Conservation (phyloP, 2,113 vertebrate genomes). For the Steatornis caripensis region DNA sequence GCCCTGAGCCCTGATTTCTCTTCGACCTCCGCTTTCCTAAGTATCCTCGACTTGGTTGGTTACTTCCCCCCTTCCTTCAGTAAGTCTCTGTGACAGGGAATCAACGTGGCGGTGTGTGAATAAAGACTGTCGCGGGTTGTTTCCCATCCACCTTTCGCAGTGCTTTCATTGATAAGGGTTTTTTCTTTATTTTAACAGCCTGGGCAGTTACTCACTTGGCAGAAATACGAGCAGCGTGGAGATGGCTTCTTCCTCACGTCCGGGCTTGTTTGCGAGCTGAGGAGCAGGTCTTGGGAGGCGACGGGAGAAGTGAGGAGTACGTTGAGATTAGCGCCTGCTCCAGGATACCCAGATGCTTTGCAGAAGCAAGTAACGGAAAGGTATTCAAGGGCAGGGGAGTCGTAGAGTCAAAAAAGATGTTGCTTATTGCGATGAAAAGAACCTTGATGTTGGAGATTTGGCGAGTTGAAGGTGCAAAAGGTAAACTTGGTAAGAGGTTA, state of each 20-base stretch:
- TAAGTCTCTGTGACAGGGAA: not conserved
- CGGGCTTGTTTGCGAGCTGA: not conserved
- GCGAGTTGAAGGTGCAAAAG: not conserved
- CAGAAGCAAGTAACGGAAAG: not conserved
- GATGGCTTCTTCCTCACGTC: not conserved
- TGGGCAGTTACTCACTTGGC: not conserved
- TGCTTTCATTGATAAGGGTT: not conserved
- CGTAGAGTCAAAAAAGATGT: fast-evolving
- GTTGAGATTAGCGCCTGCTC: not conserved
- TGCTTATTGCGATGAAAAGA: not conserved
- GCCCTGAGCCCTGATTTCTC: not conserved
- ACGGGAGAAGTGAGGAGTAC: not conserved
- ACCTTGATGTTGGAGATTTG: not conserved
- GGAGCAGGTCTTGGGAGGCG: not conserved
- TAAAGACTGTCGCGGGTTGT: fast-evolving
- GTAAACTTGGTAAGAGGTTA: not conserved
- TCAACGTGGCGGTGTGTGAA: not conserved
- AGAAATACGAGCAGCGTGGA: not conserved
- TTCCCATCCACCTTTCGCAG: not conserved
- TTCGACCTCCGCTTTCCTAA: not conserved
- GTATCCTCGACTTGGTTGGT: not conserved
- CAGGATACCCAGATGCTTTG: not conserved
- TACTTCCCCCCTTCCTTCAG: not conserved
- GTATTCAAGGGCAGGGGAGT: not conserved
- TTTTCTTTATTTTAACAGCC: not conserved